phyloP scores from a whole-genome alignment of 2,888 invertebrate genomes.

The Biston stratarius region DNA sequence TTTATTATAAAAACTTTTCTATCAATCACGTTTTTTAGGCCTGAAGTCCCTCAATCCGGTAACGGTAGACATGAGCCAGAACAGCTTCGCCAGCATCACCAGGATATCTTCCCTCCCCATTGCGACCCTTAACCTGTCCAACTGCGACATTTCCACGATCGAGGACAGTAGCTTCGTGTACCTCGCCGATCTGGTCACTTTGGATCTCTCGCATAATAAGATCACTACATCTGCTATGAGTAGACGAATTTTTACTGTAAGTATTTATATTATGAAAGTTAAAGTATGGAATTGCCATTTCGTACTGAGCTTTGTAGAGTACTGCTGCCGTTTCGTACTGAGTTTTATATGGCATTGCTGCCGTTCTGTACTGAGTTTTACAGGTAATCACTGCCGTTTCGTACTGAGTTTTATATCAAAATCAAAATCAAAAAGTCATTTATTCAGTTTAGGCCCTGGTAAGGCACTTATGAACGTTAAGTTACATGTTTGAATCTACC shows the following conservation, averaged over 20 bases:
- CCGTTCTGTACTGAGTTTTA: too few relatives aligned
- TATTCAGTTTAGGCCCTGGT: too few relatives aligned
- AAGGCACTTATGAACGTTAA: too few relatives aligned
- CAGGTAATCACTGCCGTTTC: too few relatives aligned
- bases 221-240: slow-evolving; percentile 81
- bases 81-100: slow-evolving; percentile 66
- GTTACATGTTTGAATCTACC: too few relatives aligned
- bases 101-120: slow-evolving; percentile 80
- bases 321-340: too few relatives aligned
- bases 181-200: slow-evolving; percentile 82
- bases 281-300: neutral
- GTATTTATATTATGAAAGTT: slow-evolving; percentile 41
- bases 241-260: slow-evolving; percentile 88
- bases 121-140: slow-evolving; percentile 83
- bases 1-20: too few relatives aligned
- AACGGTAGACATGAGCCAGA: slow-evolving; percentile 66
- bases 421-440: too few relatives aligned
- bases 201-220: slow-evolving; percentile 89
- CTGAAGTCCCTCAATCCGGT: slow-evolving; percentile 47
- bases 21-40: too few relatives aligned
- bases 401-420: too few relatives aligned
- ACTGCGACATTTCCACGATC: slow-evolving; percentile 86
- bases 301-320: too few relatives aligned
- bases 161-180: slow-evolving; percentile 86
- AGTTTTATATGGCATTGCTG: too few relatives aligned